A percentile compares a stretch with the other conserved stretches of the same genome.
phyloP scores from a whole-genome alignment of 2,113 vertebrate genomes.

The Anoura caudifer region DNA sequence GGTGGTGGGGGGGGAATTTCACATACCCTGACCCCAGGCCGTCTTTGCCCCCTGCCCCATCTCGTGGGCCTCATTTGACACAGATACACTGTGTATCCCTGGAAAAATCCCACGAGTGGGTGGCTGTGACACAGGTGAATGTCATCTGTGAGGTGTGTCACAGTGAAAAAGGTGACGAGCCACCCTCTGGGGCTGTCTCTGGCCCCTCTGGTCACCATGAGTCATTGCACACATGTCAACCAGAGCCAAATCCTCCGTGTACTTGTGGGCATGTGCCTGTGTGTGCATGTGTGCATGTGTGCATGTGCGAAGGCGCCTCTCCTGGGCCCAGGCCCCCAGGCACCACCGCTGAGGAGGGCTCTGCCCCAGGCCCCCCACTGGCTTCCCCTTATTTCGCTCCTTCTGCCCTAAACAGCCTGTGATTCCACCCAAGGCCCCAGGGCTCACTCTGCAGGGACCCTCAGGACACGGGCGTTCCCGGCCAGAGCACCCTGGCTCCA shows the following conservation, averaged over 20 bases:
- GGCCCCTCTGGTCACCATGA: not conserved
- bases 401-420: not conserved
- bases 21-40: fast-evolving
- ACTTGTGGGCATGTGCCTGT: not conserved
- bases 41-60: not conserved
- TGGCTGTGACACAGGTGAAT: fast-evolving
- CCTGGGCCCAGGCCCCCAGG: not conserved
- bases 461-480: fast-evolving
- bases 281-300: too few relatives aligned
- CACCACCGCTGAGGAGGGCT: not conserved
- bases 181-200: not conserved
- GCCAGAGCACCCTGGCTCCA: not conserved
- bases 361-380: not conserved
- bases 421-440: fast-evolving
- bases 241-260: too few relatives aligned
- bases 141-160: not conserved
- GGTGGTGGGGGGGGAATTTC: not conserved
- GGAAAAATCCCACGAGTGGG: not conserved
- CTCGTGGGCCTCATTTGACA: not conserved
- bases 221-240: not conserved
- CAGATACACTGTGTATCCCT: not conserved
- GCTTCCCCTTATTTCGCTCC: not conserved
- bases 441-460: fast-evolving
- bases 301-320: fast-evolving
- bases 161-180: not conserved